phyloP scores from a whole-genome alignment of 1,140 invertebrate genomes.

The Lerema accius region DNA sequence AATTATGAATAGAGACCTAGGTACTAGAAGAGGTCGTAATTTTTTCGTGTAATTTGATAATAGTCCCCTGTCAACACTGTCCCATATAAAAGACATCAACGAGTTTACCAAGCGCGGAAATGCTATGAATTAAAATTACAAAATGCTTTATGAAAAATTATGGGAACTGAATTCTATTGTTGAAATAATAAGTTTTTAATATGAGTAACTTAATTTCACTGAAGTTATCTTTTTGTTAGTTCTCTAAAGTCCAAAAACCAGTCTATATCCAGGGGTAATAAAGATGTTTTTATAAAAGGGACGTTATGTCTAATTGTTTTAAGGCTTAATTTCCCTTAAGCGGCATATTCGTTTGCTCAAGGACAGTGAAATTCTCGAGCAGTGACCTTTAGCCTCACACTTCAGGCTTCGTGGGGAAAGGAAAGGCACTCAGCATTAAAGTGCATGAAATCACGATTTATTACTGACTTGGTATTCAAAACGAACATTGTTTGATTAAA shows the following conservation, averaged over 20 bases:
- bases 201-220: no score
- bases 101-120: conserved; percentile 31
- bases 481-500: background rate
- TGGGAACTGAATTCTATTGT: no score
- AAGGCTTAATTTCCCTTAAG: background rate
- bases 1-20: no score
- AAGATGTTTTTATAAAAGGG: no score
- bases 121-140: no score
- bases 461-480: background rate
- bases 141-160: no score
- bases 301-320: background rate
- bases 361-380: conserved; percentile 3
- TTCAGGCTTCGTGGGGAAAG: background rate
- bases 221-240: no score
- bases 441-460: background rate
- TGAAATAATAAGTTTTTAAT: no score
- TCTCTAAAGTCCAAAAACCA: no score
- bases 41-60: no score
- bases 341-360: background rate
- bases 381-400: background rate
- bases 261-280: no score
- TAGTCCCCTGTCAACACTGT: background rate
- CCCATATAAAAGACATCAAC: conserved; percentile 51
- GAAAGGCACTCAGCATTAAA: background rate
- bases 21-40: no score